phyloP scores from a whole-genome alignment of 2,888 invertebrate species.

The Phyllotreta striolata region DNA sequence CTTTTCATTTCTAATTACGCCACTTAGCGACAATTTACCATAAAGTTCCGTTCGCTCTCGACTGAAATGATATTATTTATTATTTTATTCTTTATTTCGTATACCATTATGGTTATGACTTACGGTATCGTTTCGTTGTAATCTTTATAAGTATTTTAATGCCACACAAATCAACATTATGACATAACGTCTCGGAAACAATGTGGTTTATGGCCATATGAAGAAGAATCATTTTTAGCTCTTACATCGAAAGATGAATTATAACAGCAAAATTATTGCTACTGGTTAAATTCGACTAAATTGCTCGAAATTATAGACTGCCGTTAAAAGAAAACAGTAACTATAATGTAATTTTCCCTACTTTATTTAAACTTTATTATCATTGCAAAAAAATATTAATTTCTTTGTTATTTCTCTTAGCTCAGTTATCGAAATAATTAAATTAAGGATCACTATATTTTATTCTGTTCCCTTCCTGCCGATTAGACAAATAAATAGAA shows the following conservation, averaged over 20 bases:
- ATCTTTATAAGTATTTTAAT: constrained; percentile 8
- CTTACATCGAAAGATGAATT: background rate
- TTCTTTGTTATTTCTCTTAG: no score
- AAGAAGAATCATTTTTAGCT: background rate
- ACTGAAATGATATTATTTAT: constrained; percentile 15
- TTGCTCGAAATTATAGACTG: no score
- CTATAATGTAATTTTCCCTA: no score
- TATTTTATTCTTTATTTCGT: constrained; percentile 15
- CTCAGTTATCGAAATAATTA: no score
- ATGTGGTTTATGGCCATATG: constrained; percentile 14
- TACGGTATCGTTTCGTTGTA: constrained; percentile 11
- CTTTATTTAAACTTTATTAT: no score
- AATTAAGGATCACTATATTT: no score
- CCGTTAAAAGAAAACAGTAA: no score
- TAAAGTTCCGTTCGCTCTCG: constrained; percentile 18
- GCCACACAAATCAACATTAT: constrained; percentile 15
- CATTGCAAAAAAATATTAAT: no score
- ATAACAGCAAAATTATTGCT: constrained; percentile 2
- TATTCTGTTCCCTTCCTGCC: no score
- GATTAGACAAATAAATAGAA: no score
- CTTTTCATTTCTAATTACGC: constrained; percentile 20
- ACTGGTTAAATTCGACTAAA: background rate
- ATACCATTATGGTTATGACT: constrained; percentile 14
- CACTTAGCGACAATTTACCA: constrained; percentile 22
- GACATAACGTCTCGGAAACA: constrained; percentile 12